phyloP scores from a whole-genome alignment of 2,113 vertebrate species.

The Carassius auratus region DNA sequence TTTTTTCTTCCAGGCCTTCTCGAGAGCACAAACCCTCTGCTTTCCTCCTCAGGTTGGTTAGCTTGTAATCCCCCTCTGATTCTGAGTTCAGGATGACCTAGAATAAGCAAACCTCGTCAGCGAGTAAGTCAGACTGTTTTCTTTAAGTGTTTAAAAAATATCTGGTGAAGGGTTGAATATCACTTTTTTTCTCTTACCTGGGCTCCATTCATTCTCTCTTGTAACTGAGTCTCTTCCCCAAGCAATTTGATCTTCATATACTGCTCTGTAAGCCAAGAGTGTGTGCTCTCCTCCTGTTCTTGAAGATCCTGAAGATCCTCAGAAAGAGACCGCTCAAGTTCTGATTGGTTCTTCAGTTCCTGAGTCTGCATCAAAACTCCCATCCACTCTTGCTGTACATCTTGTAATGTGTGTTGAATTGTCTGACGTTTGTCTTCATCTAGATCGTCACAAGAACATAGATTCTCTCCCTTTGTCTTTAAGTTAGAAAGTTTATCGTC shows the following conservation, averaged over 20 bases:
- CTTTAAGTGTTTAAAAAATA: neutral
- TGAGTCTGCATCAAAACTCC: conserved; percentile 50
- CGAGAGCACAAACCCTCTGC: conserved; percentile 61
- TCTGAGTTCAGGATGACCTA: conserved; percentile 69
- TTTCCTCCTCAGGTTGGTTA: conserved; percentile 62
- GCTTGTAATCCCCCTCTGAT: conserved; percentile 68
- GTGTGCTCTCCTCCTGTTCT: conserved; percentile 36
- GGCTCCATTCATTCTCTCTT: conserved; percentile 46
- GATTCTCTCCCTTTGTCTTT: conserved; percentile 48
- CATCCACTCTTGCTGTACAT: conserved; percentile 60
- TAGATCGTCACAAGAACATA: conserved; percentile 49
- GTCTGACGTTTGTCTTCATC: conserved; percentile 54
- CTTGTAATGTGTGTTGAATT: conserved; percentile 51
- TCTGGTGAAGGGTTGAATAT: neutral
- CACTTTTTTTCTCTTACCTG: conserved; percentile 54
- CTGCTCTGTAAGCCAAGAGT: conserved; percentile 57
- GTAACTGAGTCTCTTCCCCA: conserved; percentile 24
- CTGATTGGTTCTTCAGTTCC: conserved; percentile 46
- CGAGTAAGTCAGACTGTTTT: neutral
- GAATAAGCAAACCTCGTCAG: neutral
- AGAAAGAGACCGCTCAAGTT: conserved; percentile 55
- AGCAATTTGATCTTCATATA: conserved; percentile 41
- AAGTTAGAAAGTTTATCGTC: conserved; percentile 66
- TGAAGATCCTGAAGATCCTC: conserved; percentile 54
- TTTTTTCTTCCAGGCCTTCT: conserved; percentile 58